Percentiles rank a stretch among this genome's conserved stretches.
Conservation (phyloP, 1,140 invertebrate species). For the Conopomorpha cramerella region DNA sequence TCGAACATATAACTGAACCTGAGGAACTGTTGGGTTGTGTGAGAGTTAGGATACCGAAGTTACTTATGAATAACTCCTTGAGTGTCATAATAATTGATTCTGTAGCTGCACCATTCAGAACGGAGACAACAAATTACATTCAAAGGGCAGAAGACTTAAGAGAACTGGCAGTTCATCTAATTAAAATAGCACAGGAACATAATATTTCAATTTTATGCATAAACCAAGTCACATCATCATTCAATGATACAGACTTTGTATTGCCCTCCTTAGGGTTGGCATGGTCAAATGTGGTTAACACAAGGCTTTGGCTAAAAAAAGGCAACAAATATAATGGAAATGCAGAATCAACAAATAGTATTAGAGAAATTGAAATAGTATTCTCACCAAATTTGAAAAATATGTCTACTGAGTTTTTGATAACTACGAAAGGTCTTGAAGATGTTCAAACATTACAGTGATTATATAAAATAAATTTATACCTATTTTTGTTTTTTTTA, state of each 20-base stretch:
- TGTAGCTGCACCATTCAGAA: constrained; percentile 36
- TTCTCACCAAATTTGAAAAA: constrained; percentile 28
- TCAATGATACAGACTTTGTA: constrained; percentile 19
- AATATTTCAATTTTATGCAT: constrained; percentile 34
- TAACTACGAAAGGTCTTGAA: constrained; percentile 22
- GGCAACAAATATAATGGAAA: neutral
- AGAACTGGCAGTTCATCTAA: constrained; percentile 24
- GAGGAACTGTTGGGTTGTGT: constrained; percentile 31
- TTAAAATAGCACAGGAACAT: constrained; percentile 21
- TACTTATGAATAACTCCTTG: constrained; percentile 19
- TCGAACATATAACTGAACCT: constrained; percentile 39
- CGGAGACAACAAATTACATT: constrained; percentile 34
- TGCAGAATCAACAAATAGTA: constrained; percentile 3
- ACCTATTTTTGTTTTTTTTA: neutral
- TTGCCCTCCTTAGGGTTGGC: constrained; percentile 35
- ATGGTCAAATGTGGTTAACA: constrained; percentile 43
- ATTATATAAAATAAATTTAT: neutral
- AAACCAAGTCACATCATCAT: constrained; percentile 38
- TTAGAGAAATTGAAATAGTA: constrained; percentile 22
- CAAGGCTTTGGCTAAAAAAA: constrained; percentile 25
- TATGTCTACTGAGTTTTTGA: constrained; percentile 16
- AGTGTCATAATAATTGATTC: constrained; percentile 35
- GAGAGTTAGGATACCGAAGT: constrained; percentile 25
- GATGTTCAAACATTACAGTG: constrained; percentile 6
- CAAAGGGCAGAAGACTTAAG: constrained; percentile 40